Conservation (phyloP, 2,888 invertebrate species). For the Scaptodrosophila latifasciaeformis region DNA sequence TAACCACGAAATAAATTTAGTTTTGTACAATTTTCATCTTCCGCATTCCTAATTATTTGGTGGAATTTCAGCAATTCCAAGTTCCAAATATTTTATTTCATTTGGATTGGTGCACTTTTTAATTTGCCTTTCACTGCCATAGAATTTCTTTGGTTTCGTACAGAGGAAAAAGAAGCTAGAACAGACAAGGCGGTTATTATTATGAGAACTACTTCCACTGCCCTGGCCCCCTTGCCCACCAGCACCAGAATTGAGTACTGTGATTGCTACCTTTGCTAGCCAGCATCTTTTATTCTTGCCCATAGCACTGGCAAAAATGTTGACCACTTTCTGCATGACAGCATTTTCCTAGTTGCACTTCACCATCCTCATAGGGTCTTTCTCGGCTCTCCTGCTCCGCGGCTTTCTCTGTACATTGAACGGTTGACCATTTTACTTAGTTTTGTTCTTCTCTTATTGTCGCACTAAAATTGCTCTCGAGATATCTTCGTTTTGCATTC, state of each 20-base stretch:
- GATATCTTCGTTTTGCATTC: constrained; percentile 48
- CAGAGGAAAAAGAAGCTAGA: too few species aligned
- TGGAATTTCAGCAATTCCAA: constrained; percentile 15
- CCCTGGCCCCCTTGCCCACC: not conserved
- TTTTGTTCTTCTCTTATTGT: constrained; percentile 31
- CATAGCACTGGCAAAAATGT: constrained; percentile 62
- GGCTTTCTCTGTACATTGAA: not conserved
- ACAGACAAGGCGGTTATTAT: constrained; percentile 40
- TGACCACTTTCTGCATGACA: constrained; percentile 62
- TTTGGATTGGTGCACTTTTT: constrained; percentile 36
- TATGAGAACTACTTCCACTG: constrained; percentile 25
- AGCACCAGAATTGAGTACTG: constrained; percentile 39
- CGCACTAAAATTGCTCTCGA: constrained; percentile 50
- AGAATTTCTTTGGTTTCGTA: constrained; percentile 57
- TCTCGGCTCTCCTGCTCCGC: not conserved
- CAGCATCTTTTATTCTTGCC: constrained; percentile 59
- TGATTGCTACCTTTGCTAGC: constrained; percentile 52
- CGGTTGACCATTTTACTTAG: constrained; percentile 3
- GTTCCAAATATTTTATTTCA: constrained; percentile 27
- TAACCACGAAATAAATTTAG: not conserved
- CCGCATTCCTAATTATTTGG: not conserved
- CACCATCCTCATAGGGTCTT: not conserved
- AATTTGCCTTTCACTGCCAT: constrained; percentile 37
- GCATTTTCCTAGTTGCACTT: constrained; percentile 12
- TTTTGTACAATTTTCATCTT: not conserved